Evolutionary conservation across 2,113 vertebrate genomes (phyloP).

Genomic region (Ploceus nigricollis): DNA sequence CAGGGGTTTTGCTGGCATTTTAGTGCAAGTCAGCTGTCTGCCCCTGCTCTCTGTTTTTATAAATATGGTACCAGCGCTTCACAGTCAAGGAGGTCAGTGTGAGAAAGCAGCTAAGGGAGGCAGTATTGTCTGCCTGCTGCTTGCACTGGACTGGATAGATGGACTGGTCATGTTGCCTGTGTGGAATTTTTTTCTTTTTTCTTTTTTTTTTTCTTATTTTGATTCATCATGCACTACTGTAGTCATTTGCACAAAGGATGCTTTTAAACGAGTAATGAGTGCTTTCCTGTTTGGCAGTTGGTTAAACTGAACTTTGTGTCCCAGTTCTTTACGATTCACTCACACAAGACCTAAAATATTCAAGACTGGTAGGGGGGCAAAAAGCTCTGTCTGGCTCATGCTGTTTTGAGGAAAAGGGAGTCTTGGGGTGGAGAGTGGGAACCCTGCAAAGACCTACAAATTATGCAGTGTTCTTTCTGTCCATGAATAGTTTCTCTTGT

Average conservation of each 20-base stretch:
- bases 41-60: not conserved
- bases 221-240: not conserved
- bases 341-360: constrained; percentile 43
- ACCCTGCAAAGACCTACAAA: constrained; percentile 32
- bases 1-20: not conserved
- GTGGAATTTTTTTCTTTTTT: not conserved
- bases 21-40: not conserved
- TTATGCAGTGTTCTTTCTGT: constrained; percentile 28
- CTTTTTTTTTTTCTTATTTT: not conserved
- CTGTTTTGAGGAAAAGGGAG: constrained; percentile 50
- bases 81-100: not conserved
- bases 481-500: constrained; percentile 37
- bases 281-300: constrained; percentile 51
- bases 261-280: constrained; percentile 27
- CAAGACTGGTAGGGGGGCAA: constrained; percentile 4
- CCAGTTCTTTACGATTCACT: constrained; percentile 43
- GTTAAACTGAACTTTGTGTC: constrained; percentile 32
- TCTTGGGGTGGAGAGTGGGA: not conserved
- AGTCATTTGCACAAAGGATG: constrained; percentile 40
- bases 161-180: not conserved
- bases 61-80: not conserved
- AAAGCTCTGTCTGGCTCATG: constrained; percentile 49
- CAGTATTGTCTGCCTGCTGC: not conserved
- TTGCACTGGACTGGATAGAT: not conserved
- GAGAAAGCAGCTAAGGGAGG: not conserved